phyloP scores from a whole-genome alignment of 2,888 invertebrate species.

The Philhelius pedissequus region DNA sequence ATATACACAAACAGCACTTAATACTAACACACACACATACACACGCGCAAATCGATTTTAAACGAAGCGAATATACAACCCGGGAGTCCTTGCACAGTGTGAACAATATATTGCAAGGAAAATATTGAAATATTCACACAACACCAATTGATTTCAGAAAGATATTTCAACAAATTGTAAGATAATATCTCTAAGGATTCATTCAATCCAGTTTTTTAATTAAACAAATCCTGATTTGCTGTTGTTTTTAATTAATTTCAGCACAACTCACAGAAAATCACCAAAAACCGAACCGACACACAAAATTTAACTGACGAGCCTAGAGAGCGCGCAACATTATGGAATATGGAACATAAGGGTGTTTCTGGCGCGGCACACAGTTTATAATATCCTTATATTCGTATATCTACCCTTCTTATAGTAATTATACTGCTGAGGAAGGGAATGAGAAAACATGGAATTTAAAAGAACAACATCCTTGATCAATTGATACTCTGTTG shows the following conservation, averaged over 20 bases:
- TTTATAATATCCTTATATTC: not conserved
- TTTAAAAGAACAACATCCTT: not conserved
- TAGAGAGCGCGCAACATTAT: slow-evolving; percentile 42
- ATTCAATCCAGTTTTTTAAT: slow-evolving; percentile 7
- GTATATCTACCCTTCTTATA: slow-evolving; percentile 21
- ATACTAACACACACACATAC: slow-evolving; percentile 40
- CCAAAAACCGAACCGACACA: slow-evolving; percentile 68
- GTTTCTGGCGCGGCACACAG: slow-evolving; percentile 32
- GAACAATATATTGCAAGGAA: slow-evolving; percentile 28
- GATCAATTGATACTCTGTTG: not conserved
- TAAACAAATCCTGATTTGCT: not conserved
- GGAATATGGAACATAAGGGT: slow-evolving; percentile 58
- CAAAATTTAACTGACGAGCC: slow-evolving; percentile 61
- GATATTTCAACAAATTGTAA: not conserved
- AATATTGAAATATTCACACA: slow-evolving; percentile 35
- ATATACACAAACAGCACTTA: slow-evolving; percentile 56
- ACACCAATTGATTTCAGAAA: not conserved
- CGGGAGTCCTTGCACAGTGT: slow-evolving; percentile 45
- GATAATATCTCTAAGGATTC: slow-evolving; percentile 37
- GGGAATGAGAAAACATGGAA: slow-evolving; percentile 21
- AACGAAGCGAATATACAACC: slow-evolving; percentile 39
- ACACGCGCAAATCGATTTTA: slow-evolving; percentile 56
- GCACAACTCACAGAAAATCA: slow-evolving; percentile 36
- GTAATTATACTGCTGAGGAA: not conserved
- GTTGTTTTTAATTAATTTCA: slow-evolving; percentile 35